phyloP scores from a whole-genome alignment of 2,113 vertebrate genomes.

The Microcebus lehilahytsara region DNA sequence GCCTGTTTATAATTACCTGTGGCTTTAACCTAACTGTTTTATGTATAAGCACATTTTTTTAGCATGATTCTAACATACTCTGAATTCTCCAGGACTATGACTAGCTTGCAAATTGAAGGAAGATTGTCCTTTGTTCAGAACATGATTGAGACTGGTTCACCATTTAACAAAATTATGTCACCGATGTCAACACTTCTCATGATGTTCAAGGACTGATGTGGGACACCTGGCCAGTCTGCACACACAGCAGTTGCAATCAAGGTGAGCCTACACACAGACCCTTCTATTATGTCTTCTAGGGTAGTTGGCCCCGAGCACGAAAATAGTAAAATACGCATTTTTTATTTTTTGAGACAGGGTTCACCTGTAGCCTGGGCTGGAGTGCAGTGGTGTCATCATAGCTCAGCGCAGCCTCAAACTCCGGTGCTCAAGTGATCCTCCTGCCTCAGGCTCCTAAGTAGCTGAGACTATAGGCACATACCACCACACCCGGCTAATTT shows the following conservation, averaged over 20 bases:
- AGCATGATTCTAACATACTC: background rate
- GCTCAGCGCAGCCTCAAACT: too few relatives aligned
- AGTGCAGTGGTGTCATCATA: too few relatives aligned
- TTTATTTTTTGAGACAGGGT: background rate
- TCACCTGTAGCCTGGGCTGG: too few relatives aligned
- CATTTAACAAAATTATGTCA: background rate
- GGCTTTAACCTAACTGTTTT: background rate
- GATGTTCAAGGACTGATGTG: background rate
- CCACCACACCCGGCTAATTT: too few relatives aligned
- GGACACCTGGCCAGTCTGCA: background rate
- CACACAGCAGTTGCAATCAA: background rate
- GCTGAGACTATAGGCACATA: too few relatives aligned
- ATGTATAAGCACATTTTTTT: background rate
- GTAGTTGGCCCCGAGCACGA: background rate
- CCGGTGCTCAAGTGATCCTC: too few relatives aligned
- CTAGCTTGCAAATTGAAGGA: background rate
- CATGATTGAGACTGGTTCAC: background rate
- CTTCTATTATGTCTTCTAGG: background rate
- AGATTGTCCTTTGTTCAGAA: background rate
- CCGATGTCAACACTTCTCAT: background rate
- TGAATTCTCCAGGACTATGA: background rate
- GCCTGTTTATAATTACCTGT: background rate
- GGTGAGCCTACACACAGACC: accelerated
- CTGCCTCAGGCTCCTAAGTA: too few relatives aligned
- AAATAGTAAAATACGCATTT: background rate